These are phyloP conservation scores for Asbolus verrucosus DNA, from an alignment of 1,140 invertebrate species.

Conservation along the genomic window DNA sequence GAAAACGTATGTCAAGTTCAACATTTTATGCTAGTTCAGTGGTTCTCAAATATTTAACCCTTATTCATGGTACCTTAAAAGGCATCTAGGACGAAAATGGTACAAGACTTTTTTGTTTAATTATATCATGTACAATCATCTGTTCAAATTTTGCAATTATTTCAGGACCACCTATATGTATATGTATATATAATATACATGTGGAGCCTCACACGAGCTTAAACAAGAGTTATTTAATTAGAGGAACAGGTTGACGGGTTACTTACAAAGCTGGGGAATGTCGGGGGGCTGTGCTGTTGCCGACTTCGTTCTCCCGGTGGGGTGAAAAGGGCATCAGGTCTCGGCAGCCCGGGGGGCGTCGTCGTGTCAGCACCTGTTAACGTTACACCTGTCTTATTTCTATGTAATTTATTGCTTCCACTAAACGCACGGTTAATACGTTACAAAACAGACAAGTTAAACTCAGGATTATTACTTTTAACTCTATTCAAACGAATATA, in stretches of 20 bases:
- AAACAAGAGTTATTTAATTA: slow-evolving; percentile 47
- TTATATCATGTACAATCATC: too few species aligned
- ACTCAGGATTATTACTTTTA: slow-evolving; percentile 18
- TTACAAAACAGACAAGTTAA: slow-evolving; percentile 36
- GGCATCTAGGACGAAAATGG: too few species aligned
- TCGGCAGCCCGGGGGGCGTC: slow-evolving; percentile 58
- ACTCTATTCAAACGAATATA: neutral
- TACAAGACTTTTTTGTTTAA: too few species aligned
- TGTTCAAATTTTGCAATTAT: too few species aligned
- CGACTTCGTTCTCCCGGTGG: slow-evolving; percentile 45
- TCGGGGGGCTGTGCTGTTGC: slow-evolving; percentile 54
- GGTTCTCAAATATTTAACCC: too few species aligned
- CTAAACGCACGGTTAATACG: slow-evolving; percentile 33
- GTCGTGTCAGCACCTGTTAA: slow-evolving; percentile 53
- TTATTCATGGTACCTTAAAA: too few species aligned
- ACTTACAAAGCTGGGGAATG: slow-evolving; percentile 61
- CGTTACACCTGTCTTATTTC: slow-evolving; percentile 43
- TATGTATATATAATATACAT: slow-evolving; percentile 14
- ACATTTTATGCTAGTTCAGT: too few species aligned
- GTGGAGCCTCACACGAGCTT: slow-evolving; percentile 22
- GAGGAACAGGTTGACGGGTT: slow-evolving; percentile 45
- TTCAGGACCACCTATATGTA: too few species aligned
- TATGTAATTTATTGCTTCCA: slow-evolving; percentile 43
- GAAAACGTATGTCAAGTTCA: too few species aligned
- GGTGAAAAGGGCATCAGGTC: slow-evolving; percentile 65